phyloP scores from a whole-genome alignment of 2,888 invertebrate genomes.

The Drosophila emarginata region DNA sequence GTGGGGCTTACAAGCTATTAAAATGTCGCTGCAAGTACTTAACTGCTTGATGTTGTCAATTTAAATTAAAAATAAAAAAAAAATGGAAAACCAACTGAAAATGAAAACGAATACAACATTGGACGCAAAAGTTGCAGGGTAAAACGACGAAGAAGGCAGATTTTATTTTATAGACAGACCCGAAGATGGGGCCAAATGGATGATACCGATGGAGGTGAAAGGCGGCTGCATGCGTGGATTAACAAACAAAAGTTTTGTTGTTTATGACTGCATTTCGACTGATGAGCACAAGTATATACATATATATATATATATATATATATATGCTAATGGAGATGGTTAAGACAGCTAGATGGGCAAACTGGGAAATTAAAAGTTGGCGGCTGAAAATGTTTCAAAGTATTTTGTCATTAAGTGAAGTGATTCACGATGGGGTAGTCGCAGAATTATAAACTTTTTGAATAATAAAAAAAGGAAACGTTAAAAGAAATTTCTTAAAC shows the following conservation, averaged over 20 bases:
- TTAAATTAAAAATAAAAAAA: conserved; percentile 69
- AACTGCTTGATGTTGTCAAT: conserved; percentile 79
- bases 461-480: conserved; percentile 7
- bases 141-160: conserved; percentile 41
- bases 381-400: conserved; percentile 33
- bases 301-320: conserved; percentile 5
- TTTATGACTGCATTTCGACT: conserved; percentile 59
- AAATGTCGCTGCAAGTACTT: conserved; percentile 79
- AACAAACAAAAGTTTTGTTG: conserved; percentile 52
- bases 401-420: conserved; percentile 37
- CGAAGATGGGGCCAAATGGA: conserved; percentile 59
- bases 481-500: conserved; percentile 10
- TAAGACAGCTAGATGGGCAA: conserved; percentile 44
- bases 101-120: conserved; percentile 34
- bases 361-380: conserved; percentile 66
- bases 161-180: conserved; percentile 34
- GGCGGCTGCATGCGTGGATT: conserved; percentile 62
- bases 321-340: conserved; percentile 58
- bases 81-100: not conserved
- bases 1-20: conserved; percentile 78
- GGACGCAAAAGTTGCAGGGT: conserved; percentile 69
- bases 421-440: conserved; percentile 30
- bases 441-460: not conserved
- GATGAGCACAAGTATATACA: not conserved
- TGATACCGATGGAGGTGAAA: conserved; percentile 46